phyloP scores from a whole-genome alignment of 2,797 vertebrate genomes.

The Australoheros facetus region DNA sequence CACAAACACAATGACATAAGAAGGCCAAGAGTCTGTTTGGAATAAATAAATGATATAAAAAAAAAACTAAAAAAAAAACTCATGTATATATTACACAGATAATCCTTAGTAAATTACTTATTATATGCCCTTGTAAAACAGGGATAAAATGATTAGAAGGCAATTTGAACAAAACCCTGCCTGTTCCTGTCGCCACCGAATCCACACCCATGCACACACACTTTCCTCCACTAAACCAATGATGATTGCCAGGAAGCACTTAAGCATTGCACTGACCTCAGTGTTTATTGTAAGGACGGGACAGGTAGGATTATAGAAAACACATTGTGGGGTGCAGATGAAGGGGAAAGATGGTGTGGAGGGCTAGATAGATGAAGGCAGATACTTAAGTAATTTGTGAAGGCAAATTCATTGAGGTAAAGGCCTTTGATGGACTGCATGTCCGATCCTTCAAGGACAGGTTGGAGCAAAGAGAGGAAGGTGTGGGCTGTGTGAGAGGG shows the following conservation, averaged over 20 bases:
- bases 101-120: constrained; percentile 74
- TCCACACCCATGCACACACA: constrained; percentile 6
- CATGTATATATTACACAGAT: constrained; percentile 69
- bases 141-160: constrained; percentile 74
- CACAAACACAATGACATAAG: constrained; percentile 26
- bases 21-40: constrained; percentile 27
- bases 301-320: constrained; percentile 44
- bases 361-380: constrained; percentile 21
- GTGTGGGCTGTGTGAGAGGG: neutral
- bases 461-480: constrained; percentile 15
- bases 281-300: constrained; percentile 56
- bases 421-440: constrained; percentile 64
- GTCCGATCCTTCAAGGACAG: constrained; percentile 66
- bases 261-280: constrained; percentile 70
- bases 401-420: constrained; percentile 52
- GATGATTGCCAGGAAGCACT: constrained; percentile 74
- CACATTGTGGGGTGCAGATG: constrained; percentile 37
- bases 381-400: constrained; percentile 66
- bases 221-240: constrained; percentile 21
- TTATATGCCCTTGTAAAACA: constrained; percentile 68
- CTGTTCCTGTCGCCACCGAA: constrained; percentile 25
- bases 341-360: constrained; percentile 27
- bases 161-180: constrained; percentile 52
- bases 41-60: neutral
- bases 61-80: constrained; percentile 1